phyloP scores from a whole-genome alignment of 2,797 vertebrate species.

The Sarcophilus harrisii region DNA sequence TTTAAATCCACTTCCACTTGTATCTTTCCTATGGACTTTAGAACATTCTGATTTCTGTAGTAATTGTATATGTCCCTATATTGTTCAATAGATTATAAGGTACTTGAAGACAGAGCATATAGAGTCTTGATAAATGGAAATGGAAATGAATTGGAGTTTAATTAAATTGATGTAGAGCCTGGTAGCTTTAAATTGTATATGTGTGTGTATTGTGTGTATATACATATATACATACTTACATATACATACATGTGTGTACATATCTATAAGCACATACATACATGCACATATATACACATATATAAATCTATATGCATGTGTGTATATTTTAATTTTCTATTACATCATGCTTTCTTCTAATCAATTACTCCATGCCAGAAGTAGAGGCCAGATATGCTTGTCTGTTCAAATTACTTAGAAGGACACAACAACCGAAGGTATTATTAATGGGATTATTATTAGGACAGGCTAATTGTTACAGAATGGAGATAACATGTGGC shows the following conservation, averaged over 20 bases:
- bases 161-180: not conserved
- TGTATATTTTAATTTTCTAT: not conserved
- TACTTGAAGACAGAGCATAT: not conserved
- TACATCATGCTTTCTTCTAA: not conserved
- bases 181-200: too few species aligned
- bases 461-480: not conserved
- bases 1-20: not conserved
- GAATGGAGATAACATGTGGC: not conserved
- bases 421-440: not conserved
- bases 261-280: too few species aligned
- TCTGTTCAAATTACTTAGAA: constrained; percentile 6
- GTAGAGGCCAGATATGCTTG: not conserved
- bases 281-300: too few species aligned
- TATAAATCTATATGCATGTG: too few species aligned
- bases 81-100: not conserved
- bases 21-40: not conserved
- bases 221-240: too few species aligned
- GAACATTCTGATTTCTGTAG: not conserved
- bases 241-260: too few species aligned
- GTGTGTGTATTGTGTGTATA: not conserved
- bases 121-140: not conserved
- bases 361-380: not conserved
- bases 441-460: constrained; percentile 5
- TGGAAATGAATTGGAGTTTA: not conserved
- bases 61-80: not conserved